phyloP scores from a whole-genome alignment of 2,888 invertebrate genomes.

The Erebia ligea region DNA sequence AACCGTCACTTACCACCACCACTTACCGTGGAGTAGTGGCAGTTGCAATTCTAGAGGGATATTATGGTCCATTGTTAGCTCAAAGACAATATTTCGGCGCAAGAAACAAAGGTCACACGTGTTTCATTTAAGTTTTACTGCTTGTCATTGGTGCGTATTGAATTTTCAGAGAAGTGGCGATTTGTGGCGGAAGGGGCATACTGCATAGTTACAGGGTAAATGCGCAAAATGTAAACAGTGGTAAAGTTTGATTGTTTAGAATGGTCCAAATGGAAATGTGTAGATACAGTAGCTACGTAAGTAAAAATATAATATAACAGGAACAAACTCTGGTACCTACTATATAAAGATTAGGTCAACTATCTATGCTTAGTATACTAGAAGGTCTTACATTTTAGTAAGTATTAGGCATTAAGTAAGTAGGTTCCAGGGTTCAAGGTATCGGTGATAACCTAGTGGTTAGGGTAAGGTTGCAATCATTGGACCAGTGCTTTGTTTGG shows the following conservation, averaged over 20 bases:
- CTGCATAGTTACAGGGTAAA: conserved; percentile 49
- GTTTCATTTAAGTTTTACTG: conserved; percentile 63
- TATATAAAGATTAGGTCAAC: too few relatives aligned
- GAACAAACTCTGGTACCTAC: too few relatives aligned
- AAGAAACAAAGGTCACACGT: conserved; percentile 53
- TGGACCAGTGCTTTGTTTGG: too few relatives aligned
- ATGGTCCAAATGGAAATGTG: background rate
- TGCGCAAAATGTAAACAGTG: background rate
- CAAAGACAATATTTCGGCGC: conserved; percentile 36
- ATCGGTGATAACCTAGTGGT: too few relatives aligned
- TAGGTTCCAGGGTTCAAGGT: background rate
- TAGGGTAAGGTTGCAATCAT: too few relatives aligned
- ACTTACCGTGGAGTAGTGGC: too few relatives aligned
- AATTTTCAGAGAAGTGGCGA: conserved; percentile 49
- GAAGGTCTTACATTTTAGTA: too few relatives aligned
- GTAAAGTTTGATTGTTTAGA: background rate
- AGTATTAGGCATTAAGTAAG: background rate
- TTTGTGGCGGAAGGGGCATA: conserved; percentile 60
- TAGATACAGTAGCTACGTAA: background rate
- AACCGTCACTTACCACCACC: too few relatives aligned
- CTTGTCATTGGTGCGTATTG: conserved; percentile 51
- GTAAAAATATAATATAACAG: too few relatives aligned
- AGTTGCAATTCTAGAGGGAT: conserved; percentile 33
- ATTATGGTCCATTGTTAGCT: conserved; percentile 61
- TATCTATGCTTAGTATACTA: too few relatives aligned